phyloP scores from a whole-genome alignment of 2,113 vertebrate genomes.

The Laterallus jamaicensis region DNA sequence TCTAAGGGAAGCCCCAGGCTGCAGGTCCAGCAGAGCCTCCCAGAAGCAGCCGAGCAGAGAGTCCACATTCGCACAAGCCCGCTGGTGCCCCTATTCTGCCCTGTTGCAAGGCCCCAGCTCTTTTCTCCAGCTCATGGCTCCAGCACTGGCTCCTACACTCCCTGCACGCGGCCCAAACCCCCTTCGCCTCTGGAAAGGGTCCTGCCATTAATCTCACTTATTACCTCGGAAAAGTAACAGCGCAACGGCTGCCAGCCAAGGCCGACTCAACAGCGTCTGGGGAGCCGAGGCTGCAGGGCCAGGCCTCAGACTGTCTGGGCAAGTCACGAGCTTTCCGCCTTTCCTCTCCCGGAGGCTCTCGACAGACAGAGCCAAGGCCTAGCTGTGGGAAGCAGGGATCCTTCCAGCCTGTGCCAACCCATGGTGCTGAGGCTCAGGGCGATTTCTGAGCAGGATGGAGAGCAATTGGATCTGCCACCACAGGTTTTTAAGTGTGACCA shows the following conservation, averaged over 20 bases:
- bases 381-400: constrained; percentile 73
- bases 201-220: constrained; percentile 78
- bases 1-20: not conserved
- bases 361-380: constrained; percentile 66
- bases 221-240: constrained; percentile 78
- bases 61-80: not conserved
- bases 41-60: rapidly evolving
- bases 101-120: constrained; percentile 27
- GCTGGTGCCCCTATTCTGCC: not conserved
- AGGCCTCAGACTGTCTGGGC: constrained; percentile 80
- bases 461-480: constrained; percentile 34
- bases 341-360: constrained; percentile 70
- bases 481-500: not conserved
- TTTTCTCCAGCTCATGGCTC: not conserved
- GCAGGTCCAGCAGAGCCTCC: not conserved
- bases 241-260: constrained; percentile 71
- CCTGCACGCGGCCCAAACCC: constrained; percentile 54
- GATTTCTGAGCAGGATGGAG: constrained; percentile 52
- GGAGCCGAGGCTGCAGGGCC: constrained; percentile 70
- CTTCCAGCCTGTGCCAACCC: constrained; percentile 21
- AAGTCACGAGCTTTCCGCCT: constrained; percentile 74
- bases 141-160: constrained; percentile 28
- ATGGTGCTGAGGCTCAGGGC: constrained; percentile 34
- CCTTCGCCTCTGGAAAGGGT: constrained; percentile 69
- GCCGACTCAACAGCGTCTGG: constrained; percentile 73